Base-by-base conservation (phyloP, 2,888 invertebrate species). In the Drosophila anceps region DNA sequence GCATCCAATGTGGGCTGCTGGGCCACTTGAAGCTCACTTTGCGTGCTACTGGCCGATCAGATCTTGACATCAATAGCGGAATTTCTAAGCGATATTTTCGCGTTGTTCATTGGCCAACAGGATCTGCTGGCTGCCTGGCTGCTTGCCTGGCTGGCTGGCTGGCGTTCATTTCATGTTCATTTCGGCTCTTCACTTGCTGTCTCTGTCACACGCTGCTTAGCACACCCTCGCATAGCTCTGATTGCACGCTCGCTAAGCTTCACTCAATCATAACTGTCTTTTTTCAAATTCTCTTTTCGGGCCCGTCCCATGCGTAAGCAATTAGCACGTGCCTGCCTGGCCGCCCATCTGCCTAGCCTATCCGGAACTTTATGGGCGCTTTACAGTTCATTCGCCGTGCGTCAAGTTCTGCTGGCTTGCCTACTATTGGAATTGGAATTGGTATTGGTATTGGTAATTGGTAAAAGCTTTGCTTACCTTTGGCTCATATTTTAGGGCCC, bases 311-410 rank as follows among this genome's bases (percentile, higher is more conserved):
- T 90, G 87, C 78, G 85, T 81, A 71, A 90, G 85, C 89, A 87
- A 89, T 87, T 87, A 87, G 88, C 90, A 90, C 88, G 90, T 90
- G 90, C 80, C 85, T 90, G 90, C 80, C 85, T 72, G 43, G 13
- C 43, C 46, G 46, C 48, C 53, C 48, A 67, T 59, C 63, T 79
- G 77, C 44, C 27, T 13, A 24, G 12, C 33, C 50, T 50, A 50
- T 50, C 31, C 50, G 90, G 85, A 89, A 81, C 84, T 79, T 89
- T 72, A 84, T 89, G 89, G 89, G 70, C 70, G 70, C 84, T 81
- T 85, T 75, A 83, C 88, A 69, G 86, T 75, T 88, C 62, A 70
- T 60, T 85, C 61, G 64, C 69, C 79, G 54, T 84, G 66, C 71
- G 84, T 83, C 86, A 83, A 65, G 83, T 69, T 73, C 31, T 46